These are phyloP conservation scores for Mycteria americana DNA, from an alignment of 2,797 vertebrate species.

Conservation along the genomic window DNA sequence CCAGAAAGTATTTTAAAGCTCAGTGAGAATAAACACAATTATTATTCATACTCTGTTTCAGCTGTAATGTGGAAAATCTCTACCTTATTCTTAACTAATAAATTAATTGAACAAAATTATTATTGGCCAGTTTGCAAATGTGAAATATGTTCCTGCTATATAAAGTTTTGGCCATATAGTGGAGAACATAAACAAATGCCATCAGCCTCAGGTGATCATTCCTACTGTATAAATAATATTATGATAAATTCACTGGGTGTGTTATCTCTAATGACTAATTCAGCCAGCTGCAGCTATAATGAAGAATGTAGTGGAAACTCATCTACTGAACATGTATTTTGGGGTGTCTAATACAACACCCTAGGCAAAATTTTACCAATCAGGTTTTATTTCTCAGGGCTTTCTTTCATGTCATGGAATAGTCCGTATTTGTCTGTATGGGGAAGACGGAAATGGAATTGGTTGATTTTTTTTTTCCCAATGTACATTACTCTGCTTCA, in stretches of 20 bases:
- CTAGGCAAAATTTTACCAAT: slow-evolving; percentile 22
- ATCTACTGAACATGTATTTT: not conserved
- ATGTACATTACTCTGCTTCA: slow-evolving; percentile 15
- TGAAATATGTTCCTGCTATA: not conserved
- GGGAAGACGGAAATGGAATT: not conserved
- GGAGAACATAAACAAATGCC: not conserved
- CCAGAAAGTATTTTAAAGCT: not conserved
- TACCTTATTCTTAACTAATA: not conserved
- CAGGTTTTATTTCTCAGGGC: not conserved
- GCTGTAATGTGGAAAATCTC: not conserved
- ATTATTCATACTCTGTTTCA: not conserved
- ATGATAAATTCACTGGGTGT: not conserved
- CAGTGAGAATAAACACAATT: not conserved
- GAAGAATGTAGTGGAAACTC: not conserved
- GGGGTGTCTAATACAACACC: not conserved
- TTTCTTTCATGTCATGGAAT: slow-evolving; percentile 19
- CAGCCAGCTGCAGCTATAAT: not conserved
- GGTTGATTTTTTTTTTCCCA: not conserved
- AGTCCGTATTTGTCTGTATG: slow-evolving; percentile 25
- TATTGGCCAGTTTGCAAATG: not conserved
- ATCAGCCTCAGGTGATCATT: not conserved
- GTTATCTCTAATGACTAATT: slow-evolving; percentile 27
- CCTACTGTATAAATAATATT: not conserved
- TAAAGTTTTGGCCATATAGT: not conserved
- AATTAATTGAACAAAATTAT: not conserved